Evolutionary conservation across 2,797 vertebrate genomes (phyloP).

Genomic region (Cirrhinus mrigala): DNA sequence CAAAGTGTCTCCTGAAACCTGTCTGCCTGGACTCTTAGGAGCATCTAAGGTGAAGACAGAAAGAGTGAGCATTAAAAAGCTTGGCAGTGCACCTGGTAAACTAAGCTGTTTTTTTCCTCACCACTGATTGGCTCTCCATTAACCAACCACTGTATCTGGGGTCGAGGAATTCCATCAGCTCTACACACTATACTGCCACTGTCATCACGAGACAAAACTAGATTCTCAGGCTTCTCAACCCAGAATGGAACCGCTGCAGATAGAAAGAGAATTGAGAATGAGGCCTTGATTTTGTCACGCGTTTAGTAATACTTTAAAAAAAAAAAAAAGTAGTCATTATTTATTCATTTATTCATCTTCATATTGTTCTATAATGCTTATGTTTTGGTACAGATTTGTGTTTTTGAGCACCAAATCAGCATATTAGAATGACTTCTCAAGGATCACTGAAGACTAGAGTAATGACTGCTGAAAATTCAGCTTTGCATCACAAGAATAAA

Average conservation of each 20-base stretch:
- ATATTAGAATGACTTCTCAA: neutral
- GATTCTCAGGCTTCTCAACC: constrained; percentile 90
- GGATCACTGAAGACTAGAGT: too few species aligned
- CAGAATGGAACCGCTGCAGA: constrained; percentile 92
- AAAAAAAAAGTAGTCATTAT: neutral
- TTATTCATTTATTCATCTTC: neutral
- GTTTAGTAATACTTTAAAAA: neutral
- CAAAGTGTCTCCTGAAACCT: constrained; percentile 89
- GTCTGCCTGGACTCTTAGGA: constrained; percentile 84
- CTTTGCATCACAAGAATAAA: neutral
- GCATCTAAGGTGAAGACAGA: constrained; percentile 73
- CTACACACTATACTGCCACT: constrained; percentile 89
- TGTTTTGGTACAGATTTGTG: neutral
- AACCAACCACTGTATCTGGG: constrained; percentile 91
- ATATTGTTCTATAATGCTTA: neutral
- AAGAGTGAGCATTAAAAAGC: neutral
- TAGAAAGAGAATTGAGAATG: neutral
- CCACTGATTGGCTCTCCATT: constrained; percentile 92
- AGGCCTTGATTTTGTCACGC: neutral
- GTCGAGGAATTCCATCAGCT: constrained; percentile 91
- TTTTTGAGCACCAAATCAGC: neutral
- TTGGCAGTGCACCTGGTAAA: neutral
- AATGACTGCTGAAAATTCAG: neutral
- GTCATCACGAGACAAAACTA: constrained; percentile 93
- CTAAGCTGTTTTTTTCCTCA: constrained; percentile 66